Base-by-base conservation (phyloP, 2,888 invertebrate species). In the Nymphalis urticae region DNA sequence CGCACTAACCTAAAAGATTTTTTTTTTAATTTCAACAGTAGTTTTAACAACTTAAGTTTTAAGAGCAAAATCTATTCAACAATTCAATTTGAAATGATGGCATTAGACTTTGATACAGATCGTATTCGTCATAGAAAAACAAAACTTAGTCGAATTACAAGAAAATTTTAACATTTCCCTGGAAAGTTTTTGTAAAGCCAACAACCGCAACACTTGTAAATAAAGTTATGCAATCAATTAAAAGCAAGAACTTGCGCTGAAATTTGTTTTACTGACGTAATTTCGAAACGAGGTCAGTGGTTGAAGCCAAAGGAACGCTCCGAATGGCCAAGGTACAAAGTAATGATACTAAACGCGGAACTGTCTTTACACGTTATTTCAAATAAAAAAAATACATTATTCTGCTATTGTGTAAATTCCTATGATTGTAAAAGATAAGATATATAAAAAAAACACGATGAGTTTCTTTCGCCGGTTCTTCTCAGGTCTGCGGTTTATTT, bases 171-270 rank as follows among this genome's bases (percentile, higher is more conserved):
- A 42, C 13, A 42, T 42, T 42, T 42, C 27, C 16, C 24, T 13
- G 24, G 13, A 54, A 21, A 36, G 48, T 48, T 58, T 19, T n/a
- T 58, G 17, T 36, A 58, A 58, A 58, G 24, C 48, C 42, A 48
- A 27, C 56, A 48, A 58, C 64, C 53, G 50, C 53, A 63, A 36
- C n/a, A 50, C 60, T 64, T 53, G 64, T 48, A 51, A 69, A 62
- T 69, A 69, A 69, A 69, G 65, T 65, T 69, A 69, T 62, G 69
- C 62, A 69, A 69, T 69, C 64, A 69, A 69, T 69, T 65, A 65
- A 69, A 66, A 48, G 60, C 61, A 53, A 48, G 53, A 54, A 66
- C 36, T 36, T 48, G 62, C 48, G 54, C 56, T 7, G 62, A 51
- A 66, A 66, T 56, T 66, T 62, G 54, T 56, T 65, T 51, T 21